Evolutionary conservation across 2,888 invertebrate genomes (phyloP), one percentile per base, ranked within the genome.

Genomic region (Himalopsyche anomala): DNA sequence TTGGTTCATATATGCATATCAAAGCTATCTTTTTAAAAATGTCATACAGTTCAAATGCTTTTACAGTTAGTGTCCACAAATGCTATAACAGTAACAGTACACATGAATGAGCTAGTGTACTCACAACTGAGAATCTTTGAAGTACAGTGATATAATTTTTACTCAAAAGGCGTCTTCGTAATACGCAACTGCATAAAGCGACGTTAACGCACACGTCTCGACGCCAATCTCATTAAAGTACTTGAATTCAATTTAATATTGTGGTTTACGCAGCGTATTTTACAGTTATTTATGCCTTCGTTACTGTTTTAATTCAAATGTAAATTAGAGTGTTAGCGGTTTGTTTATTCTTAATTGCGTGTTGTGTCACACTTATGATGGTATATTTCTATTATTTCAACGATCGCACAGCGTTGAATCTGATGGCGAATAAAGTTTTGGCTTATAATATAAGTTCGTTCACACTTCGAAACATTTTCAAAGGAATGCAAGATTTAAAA

Each of bases 201-300:
- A 62, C 62, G 62, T 19, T 19, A 19, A 62, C 62, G 8, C 62
- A 62, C 19, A 62, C 62, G 62, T 62, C 62, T 62, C 83, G 56
- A 74, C 80, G 42, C 45, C 82, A 51, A 84, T 84, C 81, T 86
- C 86, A 86, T 86, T 87, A 84, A 86, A 86, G 81, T 69, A 80
- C 84, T 86, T 84, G 82, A 86, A 87, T 87, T 87, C 84, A 84
- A 87, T 87, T 87, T 83, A 19, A 84, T 84, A 87, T 84, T 80
- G 51, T 62, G 62, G 19, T 80, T 86, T 85, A 83, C 83, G 81
- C 82, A 79, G 62, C 87, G 84, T 82, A 82, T 85, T 86, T 82
- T 82, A 69, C 42, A 84, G 86, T 86, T 84, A 86, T 86, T 74
- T 80, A 84, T 82, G 84, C 55, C 79, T 80, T 81, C 85, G 82